These are phyloP conservation scores for Solenopsis invicta DNA, from an alignment of 1,140 invertebrate species.

Conservation along the genomic window DNA sequence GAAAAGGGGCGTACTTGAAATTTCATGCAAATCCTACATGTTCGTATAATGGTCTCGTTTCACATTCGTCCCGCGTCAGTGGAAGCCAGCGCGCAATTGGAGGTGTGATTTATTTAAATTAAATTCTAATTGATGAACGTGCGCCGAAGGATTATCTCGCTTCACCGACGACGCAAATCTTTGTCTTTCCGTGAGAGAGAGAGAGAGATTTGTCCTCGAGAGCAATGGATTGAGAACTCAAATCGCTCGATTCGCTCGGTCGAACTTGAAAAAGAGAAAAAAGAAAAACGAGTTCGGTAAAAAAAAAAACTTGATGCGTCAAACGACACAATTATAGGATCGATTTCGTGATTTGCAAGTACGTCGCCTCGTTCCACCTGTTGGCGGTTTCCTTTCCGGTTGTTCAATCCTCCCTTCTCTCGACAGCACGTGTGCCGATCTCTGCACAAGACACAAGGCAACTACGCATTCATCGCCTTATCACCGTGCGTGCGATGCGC, in stretches of 20 bases:
- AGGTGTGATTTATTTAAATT: constrained; percentile 60
- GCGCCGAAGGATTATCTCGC: constrained; percentile 18
- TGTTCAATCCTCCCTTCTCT: not conserved
- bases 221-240: not conserved
- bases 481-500: not conserved
- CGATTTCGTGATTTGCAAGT: not conserved
- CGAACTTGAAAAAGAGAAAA: not conserved
- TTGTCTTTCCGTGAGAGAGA: not conserved
- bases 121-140: constrained; percentile 41
- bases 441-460: constrained; percentile 62
- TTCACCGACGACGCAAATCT: not conserved
- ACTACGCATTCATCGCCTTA: constrained; percentile 22
- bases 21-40: constrained; percentile 46
- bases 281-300: not conserved
- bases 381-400: constrained; percentile 8
- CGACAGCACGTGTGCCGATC: constrained; percentile 20
- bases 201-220: not conserved
- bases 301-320: not conserved
- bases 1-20: constrained; percentile 23
- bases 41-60: constrained; percentile 44
- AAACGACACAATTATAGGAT: not conserved
- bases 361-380: not conserved
- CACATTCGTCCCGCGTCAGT: constrained; percentile 29
- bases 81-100: constrained; percentile 35
- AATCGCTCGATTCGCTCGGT: not conserved